Evolutionary conservation across 2,888 invertebrate species (phyloP).

Genomic region (Brachylomia viminalis): DNA sequence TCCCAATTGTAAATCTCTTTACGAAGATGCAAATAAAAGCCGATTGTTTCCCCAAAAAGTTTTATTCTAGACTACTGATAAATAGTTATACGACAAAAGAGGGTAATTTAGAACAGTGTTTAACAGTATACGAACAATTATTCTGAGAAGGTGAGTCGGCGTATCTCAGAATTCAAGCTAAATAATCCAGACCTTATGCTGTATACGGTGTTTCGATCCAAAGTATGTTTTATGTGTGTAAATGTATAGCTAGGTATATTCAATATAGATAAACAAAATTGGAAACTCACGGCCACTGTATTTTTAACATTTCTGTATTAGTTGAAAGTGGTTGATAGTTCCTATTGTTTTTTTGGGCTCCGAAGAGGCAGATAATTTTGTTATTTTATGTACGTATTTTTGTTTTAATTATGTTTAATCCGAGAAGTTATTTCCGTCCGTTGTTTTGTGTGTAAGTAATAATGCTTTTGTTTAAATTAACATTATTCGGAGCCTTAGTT

Average conservation of each 20-base stretch:
- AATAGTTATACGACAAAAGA: conserved; percentile 64
- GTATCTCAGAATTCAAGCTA: conserved; percentile 32
- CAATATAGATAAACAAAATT: conserved; percentile 68
- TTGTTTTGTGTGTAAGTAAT: conserved; percentile 67
- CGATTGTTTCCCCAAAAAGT: conserved; percentile 27
- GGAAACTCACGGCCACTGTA: conserved; percentile 80
- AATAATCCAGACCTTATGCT: conserved; percentile 59
- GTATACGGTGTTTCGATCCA: conserved; percentile 69
- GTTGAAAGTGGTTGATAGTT: conserved; percentile 86
- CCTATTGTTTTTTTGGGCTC: conserved; percentile 79
- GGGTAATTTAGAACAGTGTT: conserved; percentile 61
- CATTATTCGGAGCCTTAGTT: conserved; percentile 50
- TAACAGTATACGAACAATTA: conserved; percentile 44
- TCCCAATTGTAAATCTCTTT: conserved; percentile 35
- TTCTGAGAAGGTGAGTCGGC: conserved; percentile 28
- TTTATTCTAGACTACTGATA: conserved; percentile 54
- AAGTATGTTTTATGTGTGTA: conserved; percentile 72
- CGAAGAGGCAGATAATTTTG: conserved; percentile 43
- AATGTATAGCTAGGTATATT: conserved; percentile 74
- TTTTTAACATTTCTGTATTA: conserved; percentile 71
- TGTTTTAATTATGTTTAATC: conserved; percentile 51
- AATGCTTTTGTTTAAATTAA: conserved; percentile 45
- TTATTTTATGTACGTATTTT: conserved; percentile 29
- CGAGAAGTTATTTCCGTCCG: conserved; percentile 73
- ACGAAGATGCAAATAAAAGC: conserved; percentile 10